phyloP scores from a whole-genome alignment of 1,140 invertebrate genomes.

The Drosophila dunni region DNA sequence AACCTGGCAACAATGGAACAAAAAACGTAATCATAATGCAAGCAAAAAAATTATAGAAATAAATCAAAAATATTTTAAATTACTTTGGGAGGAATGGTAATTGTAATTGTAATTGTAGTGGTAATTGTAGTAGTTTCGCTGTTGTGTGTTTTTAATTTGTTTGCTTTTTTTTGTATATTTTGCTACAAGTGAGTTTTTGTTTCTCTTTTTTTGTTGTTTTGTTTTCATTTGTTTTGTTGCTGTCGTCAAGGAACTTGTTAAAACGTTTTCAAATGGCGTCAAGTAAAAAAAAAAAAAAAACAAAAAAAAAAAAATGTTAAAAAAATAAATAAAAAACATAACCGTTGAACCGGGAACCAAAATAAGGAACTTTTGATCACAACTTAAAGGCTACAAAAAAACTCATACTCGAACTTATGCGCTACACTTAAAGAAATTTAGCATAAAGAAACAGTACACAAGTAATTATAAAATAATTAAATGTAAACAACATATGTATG shows the following conservation, averaged over 20 bases:
- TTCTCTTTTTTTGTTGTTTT: slow-evolving; percentile 29
- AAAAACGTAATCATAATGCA: slow-evolving; percentile 44
- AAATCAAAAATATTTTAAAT: slow-evolving; percentile 14
- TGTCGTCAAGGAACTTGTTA: slow-evolving; percentile 75
- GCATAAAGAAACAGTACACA: slow-evolving; percentile 6
- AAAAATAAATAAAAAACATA: slow-evolving; percentile 65
- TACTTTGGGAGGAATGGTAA: slow-evolving; percentile 26
- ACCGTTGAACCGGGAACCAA: slow-evolving; percentile 66
- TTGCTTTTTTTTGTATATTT: slow-evolving; percentile 60
- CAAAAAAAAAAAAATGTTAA: slow-evolving; percentile 36
- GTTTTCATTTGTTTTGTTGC: slow-evolving; percentile 46
- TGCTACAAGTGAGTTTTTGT: slow-evolving; percentile 51
- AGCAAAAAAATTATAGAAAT: slow-evolving; percentile 15
- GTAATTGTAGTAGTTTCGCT: slow-evolving; percentile 31
- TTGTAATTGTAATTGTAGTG: too few species aligned
- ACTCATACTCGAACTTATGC: slow-evolving; percentile 40
- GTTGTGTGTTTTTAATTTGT: slow-evolving; percentile 37
- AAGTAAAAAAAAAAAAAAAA: slow-evolving; percentile 59
- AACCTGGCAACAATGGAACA: slow-evolving; percentile 43
- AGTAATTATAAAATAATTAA: slow-evolving; percentile 27
- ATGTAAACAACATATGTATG: slow-evolving; percentile 53
- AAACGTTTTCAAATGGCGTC: slow-evolving; percentile 78
- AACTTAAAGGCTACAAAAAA: slow-evolving; percentile 71
- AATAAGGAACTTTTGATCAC: slow-evolving; percentile 83
- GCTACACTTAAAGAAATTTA: slow-evolving; percentile 57